These are phyloP conservation scores for Pachyramphus minor DNA, from an alignment of 2,113 vertebrate genomes.

Conservation along the genomic window DNA sequence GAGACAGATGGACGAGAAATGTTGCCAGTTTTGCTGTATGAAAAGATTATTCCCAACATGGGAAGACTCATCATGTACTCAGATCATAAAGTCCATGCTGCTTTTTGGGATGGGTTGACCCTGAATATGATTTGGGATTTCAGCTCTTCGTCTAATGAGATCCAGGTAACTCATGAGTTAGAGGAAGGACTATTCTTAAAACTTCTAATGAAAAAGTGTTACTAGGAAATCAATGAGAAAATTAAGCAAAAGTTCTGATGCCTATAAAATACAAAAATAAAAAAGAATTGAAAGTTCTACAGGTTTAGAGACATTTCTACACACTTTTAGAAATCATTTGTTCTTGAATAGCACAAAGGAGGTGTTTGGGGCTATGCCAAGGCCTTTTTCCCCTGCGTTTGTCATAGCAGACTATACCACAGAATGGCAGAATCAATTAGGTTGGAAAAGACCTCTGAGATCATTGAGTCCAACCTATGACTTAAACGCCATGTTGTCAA, in stretches of 20 bases:
- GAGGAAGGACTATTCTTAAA: neutral
- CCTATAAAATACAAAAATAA: neutral
- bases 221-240: neutral
- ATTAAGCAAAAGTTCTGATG: neutral
- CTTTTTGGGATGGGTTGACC: conserved; percentile 68
- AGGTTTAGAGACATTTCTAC: neutral
- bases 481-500: neutral
- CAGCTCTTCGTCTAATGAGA: conserved; percentile 15
- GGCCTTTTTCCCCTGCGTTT: neutral
- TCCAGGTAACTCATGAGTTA: conserved; percentile 39
- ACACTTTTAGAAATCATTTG: neutral
- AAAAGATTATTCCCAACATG: conserved; percentile 42
- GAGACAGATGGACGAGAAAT: conserved; percentile 32
- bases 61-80: conserved; percentile 74
- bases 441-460: neutral
- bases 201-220: neutral
- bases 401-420: neutral
- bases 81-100: conserved; percentile 69
- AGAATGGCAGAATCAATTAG: neutral
- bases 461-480: neutral
- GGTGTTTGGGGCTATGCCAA: neutral
- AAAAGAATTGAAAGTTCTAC: neutral
- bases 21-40: conserved; percentile 62
- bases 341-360: neutral
- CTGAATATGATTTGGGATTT: conserved; percentile 74